Base-by-base conservation (phyloP, 2,888 invertebrate species). In the Apoda limacodes region DNA sequence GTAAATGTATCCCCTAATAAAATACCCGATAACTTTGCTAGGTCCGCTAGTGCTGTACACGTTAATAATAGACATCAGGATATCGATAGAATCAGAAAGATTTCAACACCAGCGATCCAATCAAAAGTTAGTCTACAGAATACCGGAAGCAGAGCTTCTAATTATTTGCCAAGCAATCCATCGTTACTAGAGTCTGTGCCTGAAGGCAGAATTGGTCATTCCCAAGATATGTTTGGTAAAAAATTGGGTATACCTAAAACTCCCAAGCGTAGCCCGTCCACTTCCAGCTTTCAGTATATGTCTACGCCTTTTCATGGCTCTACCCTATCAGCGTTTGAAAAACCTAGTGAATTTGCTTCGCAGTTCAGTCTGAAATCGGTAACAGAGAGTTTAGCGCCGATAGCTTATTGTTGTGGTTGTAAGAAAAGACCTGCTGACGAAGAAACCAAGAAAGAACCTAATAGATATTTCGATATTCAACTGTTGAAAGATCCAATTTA, bases 241-340 rank as follows among this genome's bases (percentile, higher is more conserved):
- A 75, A 75, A 9, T 34, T 72, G 2, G 51, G 61, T 0, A 60
- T 67, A 0, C 69, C 70, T 0, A 82, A 83, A 26, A 71, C 83
- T 2, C 88, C 88, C 1, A 85, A 83, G 51, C 83, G 86, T 1
- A 90, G 88, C 14, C 89, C 91, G 0, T 92, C 91, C 0, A 88
- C 88, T 0, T 91, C 92, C 20, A 92, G 92, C 26, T 92, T 93
- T 45, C 88, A 92, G 40, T 93, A 93, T 52, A 85, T 93, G 57
- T 90, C 90, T 25, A 93, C 93, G 1, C 90, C 92, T 1, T 93
- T 91, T 54, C 93, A 93, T 47, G 93, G 93, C 0, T 92, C 92
- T 22, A 92, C 92, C 0, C 50, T 93, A 0, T 90, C 91, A 0
- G 85, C 85, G 0, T 84, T 92, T 40, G 89, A 91, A 32, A 89